Conservation (phyloP, 2,113 vertebrate genomes). For the Hypocryptadius cinnamomeus region DNA sequence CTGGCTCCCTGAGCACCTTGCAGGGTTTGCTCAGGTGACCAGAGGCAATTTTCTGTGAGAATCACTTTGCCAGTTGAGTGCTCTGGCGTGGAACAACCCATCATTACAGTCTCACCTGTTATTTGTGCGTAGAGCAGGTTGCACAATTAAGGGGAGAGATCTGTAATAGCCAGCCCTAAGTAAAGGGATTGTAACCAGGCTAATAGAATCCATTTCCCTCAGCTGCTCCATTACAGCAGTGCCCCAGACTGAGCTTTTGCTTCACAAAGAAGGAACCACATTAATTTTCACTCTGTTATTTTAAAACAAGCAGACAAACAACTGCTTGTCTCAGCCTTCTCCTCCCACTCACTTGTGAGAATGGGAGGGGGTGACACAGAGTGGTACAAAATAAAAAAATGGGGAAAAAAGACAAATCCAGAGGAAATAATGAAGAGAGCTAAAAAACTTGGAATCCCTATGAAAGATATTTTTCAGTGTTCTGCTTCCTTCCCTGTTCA, state of each 20-base stretch:
- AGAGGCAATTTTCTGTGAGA: conserved; percentile 21
- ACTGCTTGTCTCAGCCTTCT: not conserved
- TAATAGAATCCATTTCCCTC: conserved; percentile 6
- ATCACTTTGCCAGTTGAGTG: not conserved
- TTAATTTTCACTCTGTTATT: not conserved
- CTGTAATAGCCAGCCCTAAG: conserved; percentile 18
- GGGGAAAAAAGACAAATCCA: not conserved
- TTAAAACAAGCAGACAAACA: not conserved
- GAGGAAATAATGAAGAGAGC: not conserved
- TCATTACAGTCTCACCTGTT: not conserved
- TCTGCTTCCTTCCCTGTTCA: not conserved
- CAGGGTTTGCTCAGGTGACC: conserved; percentile 7
- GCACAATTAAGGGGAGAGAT: conserved; percentile 14
- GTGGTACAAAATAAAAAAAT: not conserved
- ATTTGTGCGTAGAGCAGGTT: conserved; percentile 6
- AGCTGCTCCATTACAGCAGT: not conserved
- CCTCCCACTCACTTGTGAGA: not conserved
- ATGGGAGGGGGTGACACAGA: not conserved
- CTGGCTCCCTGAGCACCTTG: not conserved
- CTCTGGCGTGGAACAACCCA: not conserved
- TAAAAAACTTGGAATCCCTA: not conserved
- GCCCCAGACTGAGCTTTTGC: not conserved
- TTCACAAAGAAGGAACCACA: not conserved
- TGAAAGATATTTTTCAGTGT: not conserved
- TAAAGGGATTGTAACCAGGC: not conserved